Base-by-base conservation (phyloP, 2,113 vertebrate species). In the Oncorhynchus kisutch region DNA sequence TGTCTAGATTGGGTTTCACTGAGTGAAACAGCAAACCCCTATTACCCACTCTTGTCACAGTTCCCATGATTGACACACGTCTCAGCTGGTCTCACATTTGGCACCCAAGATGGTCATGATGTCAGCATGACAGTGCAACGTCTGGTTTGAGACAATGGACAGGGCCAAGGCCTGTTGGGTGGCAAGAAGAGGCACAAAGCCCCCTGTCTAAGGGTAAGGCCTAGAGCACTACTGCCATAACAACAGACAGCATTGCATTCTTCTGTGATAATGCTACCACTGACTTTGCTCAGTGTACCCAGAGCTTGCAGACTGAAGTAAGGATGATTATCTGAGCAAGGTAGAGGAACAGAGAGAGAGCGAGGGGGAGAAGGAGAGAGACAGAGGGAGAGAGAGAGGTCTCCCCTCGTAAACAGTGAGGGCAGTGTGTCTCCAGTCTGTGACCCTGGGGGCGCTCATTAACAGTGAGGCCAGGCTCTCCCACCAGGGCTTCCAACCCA, bases 401-500 rank as follows among this genome's bases (percentile, higher is more conserved):
- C 49, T 69, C 71, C 31, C 39, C 4, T 77, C 76, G 77, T 86
- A 74, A 83, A 84, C 78, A 74, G 64, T 75, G 74, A 14, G 72
- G 74, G 72, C 74, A 48, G 86, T 85, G 87, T 85, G 59, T 45
- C 62, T n/a, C n/a, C 80, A 83, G 84, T 75, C 72, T 71, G 79
- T 84, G 84, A 81, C 87, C 81, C 78, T 72, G 80, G 86, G 87
- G 88, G 87, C 81, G 72, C 89, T 93, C 90, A 92, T 93, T 93
- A 93, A 90, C 86, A 84, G 83, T 72, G 29, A 81, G 83, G 86
- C 84, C 82, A 77, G 81, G 81, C 65, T 76, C 75, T 82, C 79
- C 70, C 79, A 79, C 77, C 84, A 80, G 74, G 79, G 68, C 88
- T 77, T 87, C 90, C 81, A 69, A 82, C 84, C 89, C 79, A 79